These are phyloP conservation scores for Amblyteles armatorius DNA, from an alignment of 2,888 invertebrate species.

Conservation along the genomic window DNA sequence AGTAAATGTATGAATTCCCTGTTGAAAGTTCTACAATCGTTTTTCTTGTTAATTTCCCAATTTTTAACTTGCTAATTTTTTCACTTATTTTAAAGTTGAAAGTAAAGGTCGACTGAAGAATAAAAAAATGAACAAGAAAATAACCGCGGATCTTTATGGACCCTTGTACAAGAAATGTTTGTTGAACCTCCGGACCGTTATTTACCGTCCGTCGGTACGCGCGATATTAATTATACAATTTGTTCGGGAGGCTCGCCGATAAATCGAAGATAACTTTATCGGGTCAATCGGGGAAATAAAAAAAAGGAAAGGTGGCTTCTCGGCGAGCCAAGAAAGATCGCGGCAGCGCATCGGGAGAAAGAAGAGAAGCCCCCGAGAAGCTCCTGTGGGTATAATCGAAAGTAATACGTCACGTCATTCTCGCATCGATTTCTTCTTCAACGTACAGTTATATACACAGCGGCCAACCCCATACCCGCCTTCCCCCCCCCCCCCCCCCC, in stretches of 20 bases:
- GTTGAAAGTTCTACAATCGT: too few relatives aligned
- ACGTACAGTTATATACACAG: conserved; percentile 36
- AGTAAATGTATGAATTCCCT: too few relatives aligned
- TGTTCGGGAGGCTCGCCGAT: conserved; percentile 55
- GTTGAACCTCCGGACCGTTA: not conserved
- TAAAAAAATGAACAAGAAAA: too few relatives aligned
- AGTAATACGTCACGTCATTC: conserved; percentile 68
- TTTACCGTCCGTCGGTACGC: not conserved
- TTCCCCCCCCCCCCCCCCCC: not conserved
- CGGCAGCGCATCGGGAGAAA: not conserved
- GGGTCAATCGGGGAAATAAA: conserved; percentile 45
- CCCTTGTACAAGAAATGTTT: too few relatives aligned
- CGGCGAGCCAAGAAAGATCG: conserved; percentile 31
- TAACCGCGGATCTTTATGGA: too few relatives aligned
- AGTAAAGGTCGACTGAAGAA: too few relatives aligned
- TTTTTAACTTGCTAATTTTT: too few relatives aligned
- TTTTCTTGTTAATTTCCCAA: too few relatives aligned
- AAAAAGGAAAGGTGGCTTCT: conserved; percentile 25
- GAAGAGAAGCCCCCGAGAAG: conserved; percentile 39
- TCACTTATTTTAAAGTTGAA: too few relatives aligned
- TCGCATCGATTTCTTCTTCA: conserved; percentile 64
- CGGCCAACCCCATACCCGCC: not conserved
- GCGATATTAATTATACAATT: conserved; percentile 64
- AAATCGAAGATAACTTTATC: conserved; percentile 65
- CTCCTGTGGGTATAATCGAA: conserved; percentile 66